These are phyloP conservation scores for Ailurus styani DNA, from an alignment of 2,113 vertebrate species.

Conservation along the genomic window DNA sequence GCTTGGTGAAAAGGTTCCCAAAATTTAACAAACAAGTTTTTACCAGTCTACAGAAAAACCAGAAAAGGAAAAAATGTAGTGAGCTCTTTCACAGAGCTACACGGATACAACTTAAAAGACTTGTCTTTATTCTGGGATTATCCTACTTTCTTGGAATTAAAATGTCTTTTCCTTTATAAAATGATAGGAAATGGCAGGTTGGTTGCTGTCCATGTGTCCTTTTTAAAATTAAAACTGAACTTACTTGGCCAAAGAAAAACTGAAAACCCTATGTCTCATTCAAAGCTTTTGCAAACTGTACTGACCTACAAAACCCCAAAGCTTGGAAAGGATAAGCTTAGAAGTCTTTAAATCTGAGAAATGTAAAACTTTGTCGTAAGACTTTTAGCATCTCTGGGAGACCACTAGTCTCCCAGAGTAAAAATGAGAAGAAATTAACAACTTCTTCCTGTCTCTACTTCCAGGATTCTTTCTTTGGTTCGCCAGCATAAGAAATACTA, in stretches of 20 bases:
- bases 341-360: neutral
- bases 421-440: neutral
- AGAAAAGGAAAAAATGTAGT: neutral
- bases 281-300: neutral
- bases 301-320: neutral
- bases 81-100: neutral
- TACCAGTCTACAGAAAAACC: neutral
- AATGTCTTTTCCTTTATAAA: neutral
- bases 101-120: neutral
- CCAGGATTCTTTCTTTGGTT: neutral
- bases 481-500: neutral
- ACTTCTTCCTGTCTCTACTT: neutral
- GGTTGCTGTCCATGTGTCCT: neutral
- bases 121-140: neutral
- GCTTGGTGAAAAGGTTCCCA: neutral
- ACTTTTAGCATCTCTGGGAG: neutral
- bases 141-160: neutral
- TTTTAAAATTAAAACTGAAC: conserved; percentile 9
- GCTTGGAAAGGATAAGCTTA: neutral
- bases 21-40: neutral
- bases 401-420: neutral
- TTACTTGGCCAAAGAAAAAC: neutral
- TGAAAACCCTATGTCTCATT: neutral
- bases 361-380: neutral
- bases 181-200: neutral